Evolutionary conservation across 2,113 vertebrate genomes (phyloP), one percentile per base, ranked within the genome.

Genomic region (Clarias gariepinus): DNA sequence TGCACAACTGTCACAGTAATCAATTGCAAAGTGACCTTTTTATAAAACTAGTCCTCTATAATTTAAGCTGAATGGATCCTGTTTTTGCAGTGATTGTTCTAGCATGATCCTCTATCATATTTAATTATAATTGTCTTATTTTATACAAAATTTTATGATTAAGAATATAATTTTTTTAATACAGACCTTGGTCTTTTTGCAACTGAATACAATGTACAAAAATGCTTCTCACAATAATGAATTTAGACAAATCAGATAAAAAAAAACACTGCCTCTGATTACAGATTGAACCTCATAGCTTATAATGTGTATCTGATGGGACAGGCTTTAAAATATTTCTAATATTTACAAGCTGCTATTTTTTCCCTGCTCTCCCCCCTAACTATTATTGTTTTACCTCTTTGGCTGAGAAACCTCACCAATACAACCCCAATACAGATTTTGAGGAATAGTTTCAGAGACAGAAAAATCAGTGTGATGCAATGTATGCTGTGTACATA

Each of bases 321-420:
- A 90, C 89, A 89, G 91, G 92, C 91, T 93, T 93, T 91, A 93
- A 92, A 83, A 86, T 74, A 91, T 86, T 91, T 88, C 19, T 47
- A 0, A 47, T 47, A 47, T 90, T 33, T 86, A 88, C 87, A 92
- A 89, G 92, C 93, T 94, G 93, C 94, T 94, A 93, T 90, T 92
- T 90, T 66, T 86, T 87, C 25, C 79, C 83, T 82, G 83, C 88
- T 7, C 74, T 82, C 83, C 71, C 76, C 47, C 69, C 76, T 57
- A 87, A 53, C 74, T 86, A 64, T 47, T 3, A 2, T n/a, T 28
- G n/a, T 18, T 78, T 78, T 55, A 86, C 81, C 41, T 4, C 89
- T 85, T 87, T 69, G 87, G 90, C 85, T 71, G 78, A 84, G 30
- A 12, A 85, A 23, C 77, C 88, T 79, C 82, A 68, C 68, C 85